Base-by-base conservation (phyloP, 2,113 vertebrate genomes). In the Chauna torquata region DNA sequence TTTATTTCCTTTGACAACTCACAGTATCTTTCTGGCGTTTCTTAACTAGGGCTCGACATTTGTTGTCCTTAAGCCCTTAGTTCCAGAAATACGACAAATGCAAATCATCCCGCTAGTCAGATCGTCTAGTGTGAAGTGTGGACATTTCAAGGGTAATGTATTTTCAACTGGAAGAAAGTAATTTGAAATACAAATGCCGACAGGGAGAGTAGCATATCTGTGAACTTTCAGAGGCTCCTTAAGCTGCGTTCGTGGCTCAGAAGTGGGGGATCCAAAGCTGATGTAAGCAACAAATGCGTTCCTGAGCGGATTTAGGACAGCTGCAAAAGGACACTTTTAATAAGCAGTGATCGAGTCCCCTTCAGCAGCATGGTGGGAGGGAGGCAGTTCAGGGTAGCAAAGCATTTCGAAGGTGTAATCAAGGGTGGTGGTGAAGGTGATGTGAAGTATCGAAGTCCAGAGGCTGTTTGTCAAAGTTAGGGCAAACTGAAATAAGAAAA, bases 371-470 rank as follows among this genome's bases (percentile, higher is more conserved):
- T 13, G 32, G 16, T 52, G 44, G 38, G 75, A 38, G 44, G 38
- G 75, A 38, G 68, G 47, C 52, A 22, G n/a, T 4, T 50, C 55
- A 44, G 18, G 65, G 82, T 19, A 54, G 30, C 20, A 4, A 32
- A 82, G 12, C 30, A 5, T 40, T 40, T 13, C 30, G 69, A n/a
- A 64, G 22, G n/a, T 24, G 16, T 11, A 3, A 38, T 44, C 34
- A 4, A 6, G 45, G 65, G 17, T 36, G 24, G 14, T 18, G 49
- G 47, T 10, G 32, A 52, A 32, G 49, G 24, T 0, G 2, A 20
- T 9, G 20, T 0, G 28, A n/a, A 45, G 55, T 28, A 34, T 27
- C 22, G 12, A 3, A 59, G 40, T 11, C 18, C 1, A 1, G 13
- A 42, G 20, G 5, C 6, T 13, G 19, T 24, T 45, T 38, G 32